These are phyloP conservation scores for Drosophila quadrilineata DNA, from an alignment of 1,140 invertebrate genomes.

Conservation along the genomic window DNA sequence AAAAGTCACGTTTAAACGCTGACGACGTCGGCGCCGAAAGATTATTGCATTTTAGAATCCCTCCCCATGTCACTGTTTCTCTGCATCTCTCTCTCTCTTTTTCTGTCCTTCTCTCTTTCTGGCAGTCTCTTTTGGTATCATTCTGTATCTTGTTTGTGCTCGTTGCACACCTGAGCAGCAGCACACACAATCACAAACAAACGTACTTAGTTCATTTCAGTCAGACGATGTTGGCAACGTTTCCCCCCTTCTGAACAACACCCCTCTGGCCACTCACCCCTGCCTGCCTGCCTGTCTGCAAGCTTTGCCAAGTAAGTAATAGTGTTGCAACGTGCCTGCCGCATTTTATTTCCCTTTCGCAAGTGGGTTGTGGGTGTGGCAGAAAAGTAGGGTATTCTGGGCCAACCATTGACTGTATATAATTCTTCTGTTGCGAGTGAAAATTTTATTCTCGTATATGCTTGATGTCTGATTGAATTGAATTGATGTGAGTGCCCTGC, in stretches of 20 bases:
- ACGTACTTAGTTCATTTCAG: constrained; percentile 78
- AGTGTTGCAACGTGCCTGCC: constrained; percentile 79
- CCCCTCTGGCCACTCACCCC: constrained; percentile 34
- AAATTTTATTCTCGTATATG: constrained; percentile 66
- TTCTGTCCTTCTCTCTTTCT: not conserved
- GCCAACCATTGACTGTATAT: constrained; percentile 71
- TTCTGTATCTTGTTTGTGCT: not conserved
- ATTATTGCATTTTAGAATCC: constrained; percentile 74
- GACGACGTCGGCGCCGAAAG: constrained; percentile 78
- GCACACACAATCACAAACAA: constrained; percentile 65
- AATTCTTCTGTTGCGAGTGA: constrained; percentile 72
- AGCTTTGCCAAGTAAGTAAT: constrained; percentile 71
- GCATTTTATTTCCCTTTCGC: constrained; percentile 72
- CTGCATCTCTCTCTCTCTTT: not conserved
- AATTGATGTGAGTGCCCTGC: constrained; percentile 68
- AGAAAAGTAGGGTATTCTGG: constrained; percentile 11
- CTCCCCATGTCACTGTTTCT: not conserved
- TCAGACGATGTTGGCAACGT: constrained; percentile 41
- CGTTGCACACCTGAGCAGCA: constrained; percentile 20
- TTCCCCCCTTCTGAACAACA: no score
- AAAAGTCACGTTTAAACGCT: constrained; percentile 79
- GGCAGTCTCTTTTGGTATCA: not conserved
- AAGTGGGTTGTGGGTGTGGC: not conserved
- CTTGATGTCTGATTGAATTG: constrained; percentile 79
- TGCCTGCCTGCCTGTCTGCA: constrained; percentile 59